Base-by-base conservation (phyloP, 1,140 invertebrate species). In the Drosophila guanche region DNA sequence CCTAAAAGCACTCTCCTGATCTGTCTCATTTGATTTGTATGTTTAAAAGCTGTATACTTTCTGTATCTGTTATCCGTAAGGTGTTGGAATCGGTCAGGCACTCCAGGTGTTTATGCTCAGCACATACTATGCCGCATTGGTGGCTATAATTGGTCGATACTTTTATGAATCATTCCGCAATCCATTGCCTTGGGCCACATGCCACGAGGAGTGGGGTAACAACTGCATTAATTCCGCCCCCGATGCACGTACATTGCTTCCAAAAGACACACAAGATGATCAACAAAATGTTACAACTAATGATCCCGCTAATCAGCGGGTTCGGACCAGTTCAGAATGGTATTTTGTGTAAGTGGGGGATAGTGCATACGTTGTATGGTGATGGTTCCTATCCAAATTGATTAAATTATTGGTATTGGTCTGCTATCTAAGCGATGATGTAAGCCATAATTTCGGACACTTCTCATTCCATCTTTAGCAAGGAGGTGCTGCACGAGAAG, bases 61-160 rank as follows among this genome's bases (percentile, higher is more conserved):
- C 43, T 46, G 29, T 58, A 51, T 58, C 16, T 59, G 22, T 56
- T 12, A 46, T 51, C 51, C 51, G 46, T 60, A 51, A 96, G 96
- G 96, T 59, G 94, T 97, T 66, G 96, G 96, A 20, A 94, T 94
- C 91, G 95, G 95, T 8, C 96, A 96, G 93, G 93, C 95, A 70
- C 94, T 95, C 62, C 94, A 95, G 5, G 94, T 94, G 62, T 93
- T 94, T 2, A 93, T 94, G 57, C 93, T 96, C 37, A 92, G 84
- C 50, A 94, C 94, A 22, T 97, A 96, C 90, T 97, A 96, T 91
- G 95, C 78, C 53, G 76, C 79, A 8, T 93, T 98, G 66, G 95
- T 97, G 92, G 94, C 94, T 0, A 93, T 96, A 80, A 95, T 95
- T 3, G 86, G 96, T 20, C 95, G 94, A 76, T 97, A 95, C 90